These are phyloP conservation scores for Actenoides lindsayi DNA, from an alignment of 2,113 vertebrate genomes.

Conservation along the genomic window DNA sequence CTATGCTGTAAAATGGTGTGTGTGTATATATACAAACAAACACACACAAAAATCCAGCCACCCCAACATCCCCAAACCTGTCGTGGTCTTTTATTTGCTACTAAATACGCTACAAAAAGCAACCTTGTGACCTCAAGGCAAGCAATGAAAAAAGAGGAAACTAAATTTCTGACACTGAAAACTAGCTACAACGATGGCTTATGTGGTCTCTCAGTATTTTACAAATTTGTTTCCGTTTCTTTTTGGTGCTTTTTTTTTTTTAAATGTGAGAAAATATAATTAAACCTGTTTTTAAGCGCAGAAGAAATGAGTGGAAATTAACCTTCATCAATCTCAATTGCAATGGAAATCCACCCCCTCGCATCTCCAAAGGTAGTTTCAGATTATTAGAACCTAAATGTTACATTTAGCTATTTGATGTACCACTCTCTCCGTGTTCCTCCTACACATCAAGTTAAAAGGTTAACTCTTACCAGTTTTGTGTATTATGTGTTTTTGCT, in stretches of 20 bases:
- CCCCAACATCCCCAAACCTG: too few species aligned
- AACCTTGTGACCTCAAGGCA: not conserved
- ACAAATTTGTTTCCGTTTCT: not conserved
- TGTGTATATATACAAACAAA: fast-evolving
- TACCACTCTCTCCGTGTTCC: not conserved
- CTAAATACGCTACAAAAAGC: not conserved
- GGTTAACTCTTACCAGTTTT: not conserved
- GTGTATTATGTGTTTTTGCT: not conserved
- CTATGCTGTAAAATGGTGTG: not conserved
- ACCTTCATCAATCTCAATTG: not conserved
- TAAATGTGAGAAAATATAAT: not conserved
- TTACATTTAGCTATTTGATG: not conserved
- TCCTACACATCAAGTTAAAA: not conserved
- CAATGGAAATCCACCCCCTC: not conserved
- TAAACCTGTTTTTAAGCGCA: not conserved
- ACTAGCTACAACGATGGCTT: not conserved
- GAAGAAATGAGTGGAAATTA: not conserved
- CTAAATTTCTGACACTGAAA: not conserved
- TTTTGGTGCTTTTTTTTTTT: not conserved
- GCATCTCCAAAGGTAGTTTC: not conserved
- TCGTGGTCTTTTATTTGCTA: not conserved
- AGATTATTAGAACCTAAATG: not conserved
- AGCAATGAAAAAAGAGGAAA: not conserved
- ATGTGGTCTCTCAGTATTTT: not conserved
- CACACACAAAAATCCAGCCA: not conserved